Conservation (phyloP, 92 coral and sea anemone species). For the Palythoa grandis region DNA sequence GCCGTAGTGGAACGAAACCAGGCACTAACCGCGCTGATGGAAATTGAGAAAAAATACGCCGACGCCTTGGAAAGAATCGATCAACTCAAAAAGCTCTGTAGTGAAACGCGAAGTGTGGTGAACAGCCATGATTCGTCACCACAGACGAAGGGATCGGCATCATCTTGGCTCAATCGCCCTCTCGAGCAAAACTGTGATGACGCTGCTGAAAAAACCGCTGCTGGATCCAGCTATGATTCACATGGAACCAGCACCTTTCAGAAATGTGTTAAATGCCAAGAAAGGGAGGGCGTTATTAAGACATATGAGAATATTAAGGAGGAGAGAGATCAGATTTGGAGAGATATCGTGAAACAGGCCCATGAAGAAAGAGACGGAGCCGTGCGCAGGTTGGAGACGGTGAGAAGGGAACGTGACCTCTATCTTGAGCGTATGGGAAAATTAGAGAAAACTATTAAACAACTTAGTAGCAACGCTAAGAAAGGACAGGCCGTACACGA, state of each 20-base stretch:
- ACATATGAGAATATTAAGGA: conserved; percentile 45
- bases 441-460: conserved; percentile 74
- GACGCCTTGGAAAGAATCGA: conserved; percentile 67
- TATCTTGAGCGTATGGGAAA: conserved; percentile 78
- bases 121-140: not conserved
- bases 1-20: conserved; percentile 86
- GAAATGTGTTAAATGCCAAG: conserved; percentile 35
- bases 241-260: conserved; percentile 14
- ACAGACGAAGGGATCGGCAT: conserved; percentile 17
- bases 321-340: conserved; percentile 74
- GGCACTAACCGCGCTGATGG: conserved; percentile 88
- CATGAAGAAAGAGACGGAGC: conserved; percentile 75
- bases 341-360: conserved; percentile 73
- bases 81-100: conserved; percentile 41
- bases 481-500: conserved; percentile 37
- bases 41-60: conserved; percentile 79
- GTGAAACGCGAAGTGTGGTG: conserved; percentile 16
- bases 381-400: conserved; percentile 74
- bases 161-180: conserved; percentile 43
- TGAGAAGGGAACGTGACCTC: conserved; percentile 71
- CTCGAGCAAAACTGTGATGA: conserved; percentile 27
- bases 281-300: conserved; percentile 45
- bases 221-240: not conserved
- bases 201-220: not conserved
- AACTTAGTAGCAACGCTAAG: conserved; percentile 55